phyloP scores from a whole-genome alignment of 2,113 vertebrate species.

The Poeciliopsis turrubarensis region DNA sequence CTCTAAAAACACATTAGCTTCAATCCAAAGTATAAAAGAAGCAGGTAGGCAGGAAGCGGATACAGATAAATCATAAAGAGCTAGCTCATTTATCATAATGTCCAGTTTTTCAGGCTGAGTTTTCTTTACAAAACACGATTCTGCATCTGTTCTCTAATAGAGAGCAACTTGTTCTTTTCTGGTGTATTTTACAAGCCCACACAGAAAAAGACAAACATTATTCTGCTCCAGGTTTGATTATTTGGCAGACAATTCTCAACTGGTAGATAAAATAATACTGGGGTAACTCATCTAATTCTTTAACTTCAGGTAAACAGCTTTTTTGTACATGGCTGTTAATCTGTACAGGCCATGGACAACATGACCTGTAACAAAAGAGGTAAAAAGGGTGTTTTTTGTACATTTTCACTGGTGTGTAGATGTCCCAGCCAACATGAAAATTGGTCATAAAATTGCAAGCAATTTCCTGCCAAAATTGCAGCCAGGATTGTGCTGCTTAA shows the following conservation, averaged over 20 bases:
- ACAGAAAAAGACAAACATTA: not conserved
- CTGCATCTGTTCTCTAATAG: not conserved
- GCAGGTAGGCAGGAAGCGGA: conserved; percentile 13
- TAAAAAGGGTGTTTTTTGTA: not conserved
- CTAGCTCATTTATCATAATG: not conserved
- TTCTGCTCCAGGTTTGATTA: not conserved
- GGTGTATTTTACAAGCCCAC: not conserved
- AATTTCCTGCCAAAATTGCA: conserved; percentile 44
- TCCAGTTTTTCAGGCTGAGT: not conserved
- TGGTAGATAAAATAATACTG: not conserved
- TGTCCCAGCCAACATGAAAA: conserved; percentile 24
- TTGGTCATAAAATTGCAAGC: conserved; percentile 30
- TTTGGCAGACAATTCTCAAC: no score
- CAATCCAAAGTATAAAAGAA: conserved; percentile 19
- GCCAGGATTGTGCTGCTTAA: conserved; percentile 25
- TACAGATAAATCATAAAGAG: conserved; percentile 26
- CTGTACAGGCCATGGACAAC: not conserved
- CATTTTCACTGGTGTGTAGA: conserved; percentile 13
- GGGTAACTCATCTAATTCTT: not conserved
- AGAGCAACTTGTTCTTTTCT: not conserved
- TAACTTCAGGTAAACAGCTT: not conserved
- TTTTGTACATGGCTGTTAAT: not conserved
- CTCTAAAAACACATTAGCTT: conserved; percentile 11
- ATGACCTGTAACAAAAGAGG: not conserved
- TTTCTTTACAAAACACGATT: not conserved